Base-by-base conservation (phyloP, 1,140 invertebrate species). In the Procambarus virginalis region DNA sequence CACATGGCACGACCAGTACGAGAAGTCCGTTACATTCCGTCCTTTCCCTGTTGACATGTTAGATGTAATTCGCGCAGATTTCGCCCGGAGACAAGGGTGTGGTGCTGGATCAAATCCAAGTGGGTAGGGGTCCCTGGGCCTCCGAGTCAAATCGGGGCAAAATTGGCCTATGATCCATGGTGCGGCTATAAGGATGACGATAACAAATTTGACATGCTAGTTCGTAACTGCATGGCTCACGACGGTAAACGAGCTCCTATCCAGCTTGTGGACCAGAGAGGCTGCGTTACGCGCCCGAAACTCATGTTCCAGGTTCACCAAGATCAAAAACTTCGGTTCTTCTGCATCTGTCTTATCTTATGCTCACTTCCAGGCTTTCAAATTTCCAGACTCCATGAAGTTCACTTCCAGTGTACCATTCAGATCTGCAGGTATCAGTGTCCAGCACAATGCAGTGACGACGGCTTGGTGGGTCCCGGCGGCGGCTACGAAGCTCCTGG, bases 101-200 rank as follows among this genome's bases (percentile, higher is more conserved):
- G 2, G 97, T 97, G 8, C 98, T 97, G 97, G 93, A 93, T 93
- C 93, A 94, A 77, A 93, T 93, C 79, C 93, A 94, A 93, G 97
- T 98, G 8, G 98, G 98, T 22, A 99, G 98, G 93, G 98, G 98
- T 70, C 98, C 98, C 0, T 99, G 98, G 98, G 98, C 98, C 10
- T 97, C 97, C 0, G 98, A n/a, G n/a, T n/a, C n/a, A n/a, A n/a
- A n/a, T n/a, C n/a, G n/a, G n/a, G n/a, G n/a, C n/a, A 99, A 98
- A 94, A 99, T 98, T 78, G 98, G 98, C 2, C 98, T 0, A 98
- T 99, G 98, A 99, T n/a, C 98, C 6, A 98, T 99, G 98, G 98
- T 99, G 2, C 94, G 49, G 98, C 98, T 10, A 99, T 99, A 91
- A 99, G 94, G 98, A 99, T 91, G 97, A 98, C 92, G 98, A 99